Conservation (phyloP, 2,797 vertebrate species). For the Ctenosaura bakeri region DNA sequence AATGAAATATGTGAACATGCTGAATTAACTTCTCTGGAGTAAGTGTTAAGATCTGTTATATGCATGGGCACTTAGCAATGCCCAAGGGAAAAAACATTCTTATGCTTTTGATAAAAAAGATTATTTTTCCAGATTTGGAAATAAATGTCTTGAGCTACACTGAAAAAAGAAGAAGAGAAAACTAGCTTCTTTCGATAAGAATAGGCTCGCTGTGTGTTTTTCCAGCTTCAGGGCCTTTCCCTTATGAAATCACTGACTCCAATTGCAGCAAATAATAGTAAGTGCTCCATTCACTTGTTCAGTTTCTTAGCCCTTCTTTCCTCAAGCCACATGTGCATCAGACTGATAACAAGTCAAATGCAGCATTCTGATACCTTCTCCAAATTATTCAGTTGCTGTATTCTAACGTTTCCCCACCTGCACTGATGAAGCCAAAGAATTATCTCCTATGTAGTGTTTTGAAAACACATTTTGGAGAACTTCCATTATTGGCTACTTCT, state of each 20-base stretch:
- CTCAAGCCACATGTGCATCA: not conserved
- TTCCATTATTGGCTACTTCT: not conserved
- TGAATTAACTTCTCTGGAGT: not conserved
- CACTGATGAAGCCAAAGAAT: not conserved
- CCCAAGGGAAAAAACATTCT: not conserved
- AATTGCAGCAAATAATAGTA: slow-evolving; percentile 38
- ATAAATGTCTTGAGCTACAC: slow-evolving; percentile 37
- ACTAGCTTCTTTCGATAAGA: slow-evolving; percentile 34
- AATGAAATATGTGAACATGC: not conserved
- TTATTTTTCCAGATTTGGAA: slow-evolving; percentile 38
- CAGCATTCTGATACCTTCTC: slow-evolving; percentile 2
- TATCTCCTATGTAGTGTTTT: not conserved
- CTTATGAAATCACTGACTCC: slow-evolving; percentile 2
- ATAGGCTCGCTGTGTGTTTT: not conserved
- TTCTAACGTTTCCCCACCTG: slow-evolving; percentile 10
- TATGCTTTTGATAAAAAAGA: slow-evolving; percentile 21
- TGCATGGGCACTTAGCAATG: not conserved
- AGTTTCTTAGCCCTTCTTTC: slow-evolving; percentile 25
- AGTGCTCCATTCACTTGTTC: slow-evolving; percentile 24
- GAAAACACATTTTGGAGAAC: slow-evolving; percentile 40
- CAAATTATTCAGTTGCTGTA: slow-evolving; percentile 22
- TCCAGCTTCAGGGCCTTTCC: slow-evolving; percentile 15
- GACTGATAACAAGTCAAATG: slow-evolving; percentile 31
- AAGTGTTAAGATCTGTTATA: slow-evolving; percentile 13
- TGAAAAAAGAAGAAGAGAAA: slow-evolving; percentile 31